These are phyloP conservation scores for Eupsilia transversa DNA, from an alignment of 2,888 invertebrate genomes.

Conservation along the genomic window DNA sequence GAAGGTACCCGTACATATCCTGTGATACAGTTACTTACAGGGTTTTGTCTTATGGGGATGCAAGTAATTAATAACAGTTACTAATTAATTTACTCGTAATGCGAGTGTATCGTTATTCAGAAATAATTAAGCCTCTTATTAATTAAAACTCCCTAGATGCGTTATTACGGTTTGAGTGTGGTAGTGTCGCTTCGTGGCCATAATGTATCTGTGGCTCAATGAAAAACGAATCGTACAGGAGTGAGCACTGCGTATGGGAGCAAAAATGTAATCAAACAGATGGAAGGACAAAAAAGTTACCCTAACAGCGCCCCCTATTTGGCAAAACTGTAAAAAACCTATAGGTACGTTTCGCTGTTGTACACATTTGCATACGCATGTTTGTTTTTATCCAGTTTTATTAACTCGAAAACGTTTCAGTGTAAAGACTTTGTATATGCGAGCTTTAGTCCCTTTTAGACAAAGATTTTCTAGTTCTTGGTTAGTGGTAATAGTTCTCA, in stretches of 20 bases:
- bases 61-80: slow-evolving; percentile 84
- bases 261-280: slow-evolving; percentile 66
- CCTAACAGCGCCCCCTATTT: slow-evolving; percentile 53
- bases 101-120: slow-evolving; percentile 74
- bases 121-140: slow-evolving; percentile 79
- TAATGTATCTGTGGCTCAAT: slow-evolving; percentile 44
- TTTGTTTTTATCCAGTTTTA: slow-evolving; percentile 60
- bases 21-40: slow-evolving; percentile 70
- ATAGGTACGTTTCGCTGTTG: slow-evolving; percentile 46
- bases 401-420: slow-evolving; percentile 44
- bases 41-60: slow-evolving; percentile 60
- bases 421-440: slow-evolving; percentile 3
- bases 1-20: slow-evolving; percentile 68
- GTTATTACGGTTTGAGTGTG: slow-evolving; percentile 36
- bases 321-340: slow-evolving; percentile 58
- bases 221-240: slow-evolving; percentile 44
- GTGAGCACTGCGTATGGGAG: slow-evolving; percentile 32
- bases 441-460: background rate
- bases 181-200: slow-evolving; percentile 16
- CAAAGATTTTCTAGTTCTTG: background rate
- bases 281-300: slow-evolving; percentile 57
- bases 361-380: slow-evolving; percentile 62
- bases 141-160: slow-evolving; percentile 73
- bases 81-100: slow-evolving; percentile 82
- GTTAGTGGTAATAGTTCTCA: background rate